Base-by-base conservation (phyloP, 2,888 invertebrate species). In the Perizoma affinitatum region DNA sequence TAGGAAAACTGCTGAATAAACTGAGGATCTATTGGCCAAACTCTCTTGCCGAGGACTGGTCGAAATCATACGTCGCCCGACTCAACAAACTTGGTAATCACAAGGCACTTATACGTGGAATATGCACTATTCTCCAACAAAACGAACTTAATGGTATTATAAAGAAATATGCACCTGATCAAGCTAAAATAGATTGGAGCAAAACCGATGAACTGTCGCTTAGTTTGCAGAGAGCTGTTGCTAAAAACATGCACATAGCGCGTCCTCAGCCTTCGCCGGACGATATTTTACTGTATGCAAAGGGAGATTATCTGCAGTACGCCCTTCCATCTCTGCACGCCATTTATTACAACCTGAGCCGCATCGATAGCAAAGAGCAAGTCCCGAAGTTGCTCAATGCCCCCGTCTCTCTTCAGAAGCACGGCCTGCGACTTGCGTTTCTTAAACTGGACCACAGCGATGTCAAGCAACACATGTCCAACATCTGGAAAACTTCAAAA, bases 381-480 rank as follows among this genome's bases (percentile, higher is more conserved):
- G 73, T 88, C 44, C 75, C 75, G 4, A 75, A 78, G 60, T 63
- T 89, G 53, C 61, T 85, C 7, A 72, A 83, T 70, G 70, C 81
- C 4, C 84, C 82, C 7, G 86, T 87, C 3, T 87, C 88, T 5
- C 61, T 88, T 41, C 88, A 88, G 67, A 88, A 88, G 67, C 87
- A 87, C 66, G 86, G 83, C 0, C 82, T 88, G 49, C 79, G 86
- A 41, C 63, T 85, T 41, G 82, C 83, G 35, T 83, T 82, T 60
- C 60, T 53, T 5, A 86, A 83, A 63, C 67, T 87, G 22, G 71
- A 78, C 54, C 67, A 73, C 8, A 68, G 75, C 9, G 76, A 78
- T 46, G 60, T 84, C 5, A 76, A 76, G 69, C 63, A 72, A 61
- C 66, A 81, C 58, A 82, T 87, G 59, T 67, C 70, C 6, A 68